phyloP scores from a whole-genome alignment of 2,797 vertebrate genomes.

The Otolemur crassicaudatus region DNA sequence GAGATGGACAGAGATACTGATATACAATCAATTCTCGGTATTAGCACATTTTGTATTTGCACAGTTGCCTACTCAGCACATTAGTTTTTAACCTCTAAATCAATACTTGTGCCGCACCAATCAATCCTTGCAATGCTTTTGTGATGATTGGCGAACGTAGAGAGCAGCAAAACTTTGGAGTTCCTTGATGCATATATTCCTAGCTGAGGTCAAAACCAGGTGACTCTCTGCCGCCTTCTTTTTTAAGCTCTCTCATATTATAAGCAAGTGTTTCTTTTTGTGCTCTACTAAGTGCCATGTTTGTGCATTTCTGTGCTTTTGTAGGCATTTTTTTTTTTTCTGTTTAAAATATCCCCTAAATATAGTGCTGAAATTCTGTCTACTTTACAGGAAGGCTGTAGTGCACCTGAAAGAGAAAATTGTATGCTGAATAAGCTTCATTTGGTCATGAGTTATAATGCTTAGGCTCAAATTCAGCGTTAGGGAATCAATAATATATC shows the following conservation, averaged over 20 bases:
- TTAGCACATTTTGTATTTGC: neutral
- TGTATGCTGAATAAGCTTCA: neutral
- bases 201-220: neutral
- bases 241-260: neutral
- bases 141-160: neutral
- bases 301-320: neutral
- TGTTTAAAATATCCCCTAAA: neutral
- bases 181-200: neutral
- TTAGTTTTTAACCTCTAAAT: neutral
- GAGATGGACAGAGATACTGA: neutral
- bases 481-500: neutral
- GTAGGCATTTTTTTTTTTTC: neutral
- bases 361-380: neutral
- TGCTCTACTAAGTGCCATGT: neutral
- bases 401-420: neutral
- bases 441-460: neutral
- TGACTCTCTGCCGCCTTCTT: neutral
- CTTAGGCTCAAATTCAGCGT: neutral
- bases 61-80: neutral
- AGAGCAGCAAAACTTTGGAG: neutral
- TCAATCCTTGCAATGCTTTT: neutral
- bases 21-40: neutral
- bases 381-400: neutral
- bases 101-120: neutral
- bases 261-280: neutral